phyloP scores from a whole-genome alignment of 2,888 invertebrate genomes.

The Coremacera marginata region DNA sequence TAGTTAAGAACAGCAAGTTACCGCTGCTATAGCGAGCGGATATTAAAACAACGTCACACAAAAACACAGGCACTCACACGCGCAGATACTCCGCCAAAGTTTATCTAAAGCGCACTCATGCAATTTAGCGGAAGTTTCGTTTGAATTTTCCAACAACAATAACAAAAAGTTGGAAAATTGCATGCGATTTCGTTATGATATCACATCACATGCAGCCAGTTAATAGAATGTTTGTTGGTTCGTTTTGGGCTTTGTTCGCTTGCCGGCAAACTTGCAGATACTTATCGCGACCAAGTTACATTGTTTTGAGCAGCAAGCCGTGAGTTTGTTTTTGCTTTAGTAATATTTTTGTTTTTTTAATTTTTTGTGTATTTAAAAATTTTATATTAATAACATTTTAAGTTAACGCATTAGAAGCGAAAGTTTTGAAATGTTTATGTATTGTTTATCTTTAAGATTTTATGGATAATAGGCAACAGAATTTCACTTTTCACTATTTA shows the following conservation, averaged over 20 bases:
- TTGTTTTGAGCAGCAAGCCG: background rate
- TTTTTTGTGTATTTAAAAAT: background rate
- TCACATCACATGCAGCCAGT: background rate
- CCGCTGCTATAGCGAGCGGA: background rate
- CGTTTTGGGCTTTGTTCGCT: conserved; percentile 3
- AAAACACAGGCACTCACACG: background rate
- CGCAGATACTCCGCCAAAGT: background rate
- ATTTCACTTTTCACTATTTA: conserved; percentile 22
- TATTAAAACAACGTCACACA: background rate
- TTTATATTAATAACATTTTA: background rate
- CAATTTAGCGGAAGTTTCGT: conserved; percentile 44
- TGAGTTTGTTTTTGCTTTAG: background rate
- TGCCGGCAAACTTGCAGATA: conserved; percentile 25
- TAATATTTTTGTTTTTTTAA: background rate
- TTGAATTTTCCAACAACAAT: background rate
- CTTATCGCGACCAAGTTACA: conserved; percentile 2
- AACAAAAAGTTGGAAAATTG: background rate
- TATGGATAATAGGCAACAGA: background rate
- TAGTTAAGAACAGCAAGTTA: background rate
- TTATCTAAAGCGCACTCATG: conserved; percentile 32
- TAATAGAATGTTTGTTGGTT: conserved; percentile 20
- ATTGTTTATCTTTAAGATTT: background rate
- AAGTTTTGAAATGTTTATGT: conserved; percentile 9
- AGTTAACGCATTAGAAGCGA: background rate
- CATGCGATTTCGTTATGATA: background rate